A percentile compares a stretch with the other conserved stretches of the same genome.
Evolutionary conservation across 2,113 vertebrate species (phyloP).

Genomic region (Leucoraja erinaceus): DNA sequence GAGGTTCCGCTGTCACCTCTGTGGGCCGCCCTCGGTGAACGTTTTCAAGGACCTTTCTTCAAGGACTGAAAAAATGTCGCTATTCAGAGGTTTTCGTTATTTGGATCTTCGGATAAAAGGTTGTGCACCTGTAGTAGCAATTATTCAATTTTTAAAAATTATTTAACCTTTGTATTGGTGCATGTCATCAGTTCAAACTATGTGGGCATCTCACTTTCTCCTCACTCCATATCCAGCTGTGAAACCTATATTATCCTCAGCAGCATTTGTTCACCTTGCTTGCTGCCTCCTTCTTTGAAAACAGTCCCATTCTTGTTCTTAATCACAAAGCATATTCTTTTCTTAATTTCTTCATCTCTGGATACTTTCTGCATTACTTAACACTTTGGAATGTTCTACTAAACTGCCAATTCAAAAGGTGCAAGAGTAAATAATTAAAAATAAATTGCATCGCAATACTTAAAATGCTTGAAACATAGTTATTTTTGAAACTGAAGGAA

Average conservation of each 20-base stretch:
- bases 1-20: too few species aligned
- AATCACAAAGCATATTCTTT: not conserved
- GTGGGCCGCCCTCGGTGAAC: too few species aligned
- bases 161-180: not conserved
- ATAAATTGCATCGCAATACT: not conserved
- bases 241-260: not conserved
- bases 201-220: not conserved
- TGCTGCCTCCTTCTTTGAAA: not conserved
- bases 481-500: not conserved
- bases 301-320: not conserved
- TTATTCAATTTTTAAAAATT: not conserved
- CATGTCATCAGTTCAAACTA: not conserved
- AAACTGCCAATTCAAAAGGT: not conserved
- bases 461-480: not conserved
- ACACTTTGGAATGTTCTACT: not conserved
- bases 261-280: not conserved
- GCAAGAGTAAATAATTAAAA: not conserved
- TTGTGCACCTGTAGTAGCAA: too few species aligned
- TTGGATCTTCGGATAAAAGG: too few species aligned
- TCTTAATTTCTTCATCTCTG: not conserved
- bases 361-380: not conserved
- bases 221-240: not conserved
- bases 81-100: too few species aligned
- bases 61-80: too few species aligned
- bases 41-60: too few species aligned